Percentiles rank a stretch among this genome's conserved stretches.
These are phyloP conservation scores for Nephrotoma guestfalica DNA, from an alignment of 2,888 invertebrate genomes.

Conservation along the genomic window DNA sequence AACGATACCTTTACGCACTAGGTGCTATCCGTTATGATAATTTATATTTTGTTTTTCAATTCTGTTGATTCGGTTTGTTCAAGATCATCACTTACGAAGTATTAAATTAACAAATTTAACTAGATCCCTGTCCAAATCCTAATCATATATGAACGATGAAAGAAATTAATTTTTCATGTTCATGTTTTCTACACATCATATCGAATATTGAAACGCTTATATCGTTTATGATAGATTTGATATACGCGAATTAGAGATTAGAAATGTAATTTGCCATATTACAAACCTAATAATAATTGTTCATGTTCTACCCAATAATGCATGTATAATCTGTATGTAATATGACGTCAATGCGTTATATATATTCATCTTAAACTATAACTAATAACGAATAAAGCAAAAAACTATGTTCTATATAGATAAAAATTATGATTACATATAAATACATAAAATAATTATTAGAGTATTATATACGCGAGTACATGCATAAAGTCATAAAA, in stretches of 20 bases:
- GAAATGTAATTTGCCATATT: not conserved
- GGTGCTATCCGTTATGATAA: too few species aligned
- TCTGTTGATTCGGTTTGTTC: too few species aligned
- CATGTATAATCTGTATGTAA: not conserved
- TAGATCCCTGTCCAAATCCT: not conserved
- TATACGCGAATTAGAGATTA: not conserved
- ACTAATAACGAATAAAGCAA: not conserved
- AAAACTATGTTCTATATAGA: not conserved
- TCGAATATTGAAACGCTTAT: not conserved
- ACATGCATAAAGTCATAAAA: not conserved
- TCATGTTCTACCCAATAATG: not conserved
- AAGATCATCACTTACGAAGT: too few species aligned
- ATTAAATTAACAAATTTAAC: too few species aligned
- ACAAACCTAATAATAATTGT: not conserved
- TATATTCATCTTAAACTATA: not conserved
- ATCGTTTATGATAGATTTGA: not conserved
- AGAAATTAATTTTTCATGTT: not conserved
- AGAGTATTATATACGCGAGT: not conserved
- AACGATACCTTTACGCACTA: too few species aligned
- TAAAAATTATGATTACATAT: not conserved
- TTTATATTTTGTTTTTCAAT: too few species aligned
- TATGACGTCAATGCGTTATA: not conserved
- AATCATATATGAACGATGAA: not conserved
- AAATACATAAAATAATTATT: not conserved
- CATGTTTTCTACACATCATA: not conserved